Percentiles rank a stretch among this genome's conserved stretches.
phyloP scores from a whole-genome alignment of 2,888 invertebrate species.

The Zygaena filipendulae region DNA sequence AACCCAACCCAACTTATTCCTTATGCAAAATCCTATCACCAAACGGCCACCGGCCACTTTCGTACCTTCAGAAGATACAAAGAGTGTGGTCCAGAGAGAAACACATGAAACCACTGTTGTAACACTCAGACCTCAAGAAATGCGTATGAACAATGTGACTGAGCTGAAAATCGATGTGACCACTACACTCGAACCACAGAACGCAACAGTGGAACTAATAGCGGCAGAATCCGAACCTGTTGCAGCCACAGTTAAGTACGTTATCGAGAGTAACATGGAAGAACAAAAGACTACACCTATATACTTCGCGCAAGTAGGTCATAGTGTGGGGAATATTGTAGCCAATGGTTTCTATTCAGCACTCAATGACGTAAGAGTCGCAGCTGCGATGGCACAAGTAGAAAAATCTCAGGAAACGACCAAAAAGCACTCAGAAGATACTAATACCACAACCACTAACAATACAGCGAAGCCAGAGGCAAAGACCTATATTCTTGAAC shows the following conservation, averaged over 20 bases:
- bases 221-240: slow-evolving; percentile 33
- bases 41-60: slow-evolving; percentile 31
- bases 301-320: slow-evolving; percentile 58
- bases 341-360: slow-evolving; percentile 66
- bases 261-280: slow-evolving; percentile 33
- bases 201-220: slow-evolving; percentile 27
- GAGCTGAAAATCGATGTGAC: slow-evolving; percentile 30
- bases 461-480: slow-evolving; percentile 31
- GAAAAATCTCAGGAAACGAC: slow-evolving; percentile 64
- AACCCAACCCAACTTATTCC: slow-evolving; percentile 27
- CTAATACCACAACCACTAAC: slow-evolving; percentile 21
- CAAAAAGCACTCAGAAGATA: slow-evolving; percentile 20
- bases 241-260: slow-evolving; percentile 38
- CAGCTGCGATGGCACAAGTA: slow-evolving; percentile 68
- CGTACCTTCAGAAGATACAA: slow-evolving; percentile 28
- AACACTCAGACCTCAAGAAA: slow-evolving; percentile 35
- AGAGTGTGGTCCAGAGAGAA: slow-evolving; percentile 48
- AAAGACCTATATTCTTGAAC: slow-evolving; percentile 31
- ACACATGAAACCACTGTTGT: slow-evolving; percentile 40
- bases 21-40: slow-evolving; percentile 36
- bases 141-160: slow-evolving; percentile 28
- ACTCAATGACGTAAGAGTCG: slow-evolving; percentile 71
- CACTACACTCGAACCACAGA: slow-evolving; percentile 27
- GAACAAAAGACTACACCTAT: slow-evolving; percentile 42
- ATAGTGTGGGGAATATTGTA: slow-evolving; percentile 40